Evolutionary conservation across 2,797 vertebrate genomes (phyloP), one percentile per base, ranked within the genome.

Genomic region (Xiphorhynchus erythropygius): DNA sequence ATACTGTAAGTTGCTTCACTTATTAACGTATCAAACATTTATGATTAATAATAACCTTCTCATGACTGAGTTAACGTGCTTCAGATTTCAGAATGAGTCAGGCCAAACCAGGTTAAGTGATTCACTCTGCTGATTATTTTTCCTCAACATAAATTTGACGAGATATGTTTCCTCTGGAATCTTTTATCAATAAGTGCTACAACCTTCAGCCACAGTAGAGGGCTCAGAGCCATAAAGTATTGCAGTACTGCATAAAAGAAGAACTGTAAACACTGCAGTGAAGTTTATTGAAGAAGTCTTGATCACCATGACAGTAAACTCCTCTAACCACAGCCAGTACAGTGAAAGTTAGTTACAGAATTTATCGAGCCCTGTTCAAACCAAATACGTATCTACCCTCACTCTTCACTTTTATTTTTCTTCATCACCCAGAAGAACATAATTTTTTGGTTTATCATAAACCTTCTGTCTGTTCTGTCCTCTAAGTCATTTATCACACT

Each of bases 281-380:
- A 94, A 87, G 91, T 97, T 97, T 97, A 98, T 81, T 95, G 96
- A 97, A 96, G 94, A 97, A 96, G 90, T 94, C 96, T 96, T 98
- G 97, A 98, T 97, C 96, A 96, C 93, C 16, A 42, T 96, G 96
- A 94, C 97, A 92, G 71, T 79, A 91, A 95, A 97, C 56, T 89
- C 56, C 42, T 87, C 94, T 93, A 95, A 91, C 84, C 35, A 59
- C 44, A 91, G 73, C 87, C 93, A 87, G 63, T 67, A 80, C 46
- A 88, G 62, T 50, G 52, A 71, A 88, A 87, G 75, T 78, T 60
- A 90, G 78, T 94, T 89, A 94, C 18, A 91, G 81, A 96, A 98
- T 97, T 97, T 97, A 97, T 95, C 0, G 10, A 79, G 73, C 71
- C 77, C 95, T 89, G 80, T 93, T 97, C 96, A 97, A 96, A 90